These are phyloP conservation scores for Ploceus nigricollis DNA, from an alignment of 2,113 vertebrate species.

Conservation along the genomic window DNA sequence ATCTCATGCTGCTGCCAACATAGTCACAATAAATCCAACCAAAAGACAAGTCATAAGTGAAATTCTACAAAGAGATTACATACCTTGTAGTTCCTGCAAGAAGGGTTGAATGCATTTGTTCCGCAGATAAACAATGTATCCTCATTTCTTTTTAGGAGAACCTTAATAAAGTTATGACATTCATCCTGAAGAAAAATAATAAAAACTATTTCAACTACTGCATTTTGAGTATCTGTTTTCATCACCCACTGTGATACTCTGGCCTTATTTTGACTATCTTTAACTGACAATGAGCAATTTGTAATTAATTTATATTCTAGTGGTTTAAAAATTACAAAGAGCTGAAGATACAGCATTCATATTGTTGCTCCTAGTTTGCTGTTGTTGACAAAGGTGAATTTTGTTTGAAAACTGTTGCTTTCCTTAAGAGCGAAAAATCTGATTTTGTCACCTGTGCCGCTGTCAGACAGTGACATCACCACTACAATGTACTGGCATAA, in stretches of 20 bases:
- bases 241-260: not conserved
- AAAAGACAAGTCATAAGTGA: not conserved
- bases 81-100: constrained; percentile 96
- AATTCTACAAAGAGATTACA: not conserved
- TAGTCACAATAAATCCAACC: not conserved
- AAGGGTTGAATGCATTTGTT: constrained; percentile 97
- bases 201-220: constrained; percentile 1
- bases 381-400: not conserved
- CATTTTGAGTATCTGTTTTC: not conserved
- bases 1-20: not conserved
- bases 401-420: not conserved
- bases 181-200: constrained; percentile 84
- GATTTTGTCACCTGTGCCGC: not conserved
- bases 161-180: constrained; percentile 99
- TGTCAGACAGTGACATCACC: not conserved
- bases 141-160: constrained; percentile 92
- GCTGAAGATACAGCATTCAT: not conserved
- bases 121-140: constrained; percentile 95
- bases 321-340: not conserved
- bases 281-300: not conserved
- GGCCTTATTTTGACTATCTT: not conserved
- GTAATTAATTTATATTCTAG: not conserved
- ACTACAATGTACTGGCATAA: not conserved
- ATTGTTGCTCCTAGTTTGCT: not conserved
- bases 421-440: not conserved